Evolutionary conservation across 2,888 invertebrate species (phyloP), one percentile per base, ranked within the genome.

Genomic region (Tetanocera ferruginea): DNA sequence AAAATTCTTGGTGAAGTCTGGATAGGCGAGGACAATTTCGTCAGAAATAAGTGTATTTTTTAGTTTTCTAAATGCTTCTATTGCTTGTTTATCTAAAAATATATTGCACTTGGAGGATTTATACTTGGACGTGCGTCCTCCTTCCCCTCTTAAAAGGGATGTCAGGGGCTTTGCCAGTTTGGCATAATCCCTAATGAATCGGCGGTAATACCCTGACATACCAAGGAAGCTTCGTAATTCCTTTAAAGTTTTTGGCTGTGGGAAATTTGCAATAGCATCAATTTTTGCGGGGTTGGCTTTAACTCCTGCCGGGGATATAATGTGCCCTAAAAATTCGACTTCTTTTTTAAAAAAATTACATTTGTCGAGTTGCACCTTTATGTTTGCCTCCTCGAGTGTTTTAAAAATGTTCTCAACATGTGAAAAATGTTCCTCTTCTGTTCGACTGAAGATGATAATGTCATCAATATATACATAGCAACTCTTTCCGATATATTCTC

Each of bases 51-150:
- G 31, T 28, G 51, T 2, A 34, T 55, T 52, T 55, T 71, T 71
- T 71, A 71, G 25, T 31, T 71, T 71, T 28, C 55, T 67, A 64
- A 28, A n/a, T n/a, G n/a, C n/a, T n/a, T n/a, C 14, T 34, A 17
- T 67, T 19, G n/a, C 43, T 51, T 71, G 8, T 11, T n/a, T 17
- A 31, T 71, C 19, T 5, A 55, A n/a, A 6, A 6, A 28, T 6
- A 70, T 71, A 1, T 4, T 14, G 52, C 31, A 31, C 25, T 71
- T 3, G 1, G 19, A n/a, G 23, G 60, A 60, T 60, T 49, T 49
- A 14, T n/a, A n/a, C n/a, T n/a, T n/a, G n/a, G n/a, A n/a, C n/a
- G 49, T 49, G n/a, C n/a, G n/a, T n/a, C n/a, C n/a, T n/a, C n/a
- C n/a, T n/a, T n/a, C n/a, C n/a, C n/a, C n/a, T n/a, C n/a, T n/a